Evolutionary conservation across 2,888 invertebrate species (phyloP).

Genomic region (Hartigia nigra): DNA sequence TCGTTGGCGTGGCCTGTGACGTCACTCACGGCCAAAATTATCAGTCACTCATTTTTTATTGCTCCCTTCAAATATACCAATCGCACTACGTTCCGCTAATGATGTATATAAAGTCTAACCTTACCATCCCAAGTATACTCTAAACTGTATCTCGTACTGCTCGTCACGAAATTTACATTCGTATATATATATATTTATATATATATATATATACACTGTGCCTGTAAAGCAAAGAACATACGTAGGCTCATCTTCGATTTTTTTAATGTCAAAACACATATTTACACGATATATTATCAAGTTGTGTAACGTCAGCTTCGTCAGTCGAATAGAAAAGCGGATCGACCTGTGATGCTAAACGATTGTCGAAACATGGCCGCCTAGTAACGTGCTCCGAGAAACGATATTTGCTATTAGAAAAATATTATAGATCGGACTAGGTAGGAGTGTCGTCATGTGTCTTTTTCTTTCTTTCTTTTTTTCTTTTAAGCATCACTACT

Average conservation of each 20-base stretch:
- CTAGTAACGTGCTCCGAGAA: neutral
- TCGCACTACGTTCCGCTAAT: neutral
- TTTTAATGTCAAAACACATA: neutral
- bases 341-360: neutral
- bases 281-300: neutral
- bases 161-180: neutral
- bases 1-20: constrained; percentile 29
- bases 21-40: constrained; percentile 30
- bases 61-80: neutral
- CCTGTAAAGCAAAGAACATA: neutral
- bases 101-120: neutral
- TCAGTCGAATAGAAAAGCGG: neutral
- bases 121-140: neutral
- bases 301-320: neutral
- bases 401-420: neutral
- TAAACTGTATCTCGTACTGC: neutral
- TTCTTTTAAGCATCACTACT: neutral
- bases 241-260: neutral
- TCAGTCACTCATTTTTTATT: constrained; percentile 35
- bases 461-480: neutral
- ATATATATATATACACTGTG: too few species aligned
- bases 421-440: neutral
- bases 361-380: neutral
- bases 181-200: neutral
- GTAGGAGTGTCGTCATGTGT: neutral